These are phyloP conservation scores for Cephalopholis sonnerati DNA, from an alignment of 2,113 vertebrate species.

Conservation along the genomic window DNA sequence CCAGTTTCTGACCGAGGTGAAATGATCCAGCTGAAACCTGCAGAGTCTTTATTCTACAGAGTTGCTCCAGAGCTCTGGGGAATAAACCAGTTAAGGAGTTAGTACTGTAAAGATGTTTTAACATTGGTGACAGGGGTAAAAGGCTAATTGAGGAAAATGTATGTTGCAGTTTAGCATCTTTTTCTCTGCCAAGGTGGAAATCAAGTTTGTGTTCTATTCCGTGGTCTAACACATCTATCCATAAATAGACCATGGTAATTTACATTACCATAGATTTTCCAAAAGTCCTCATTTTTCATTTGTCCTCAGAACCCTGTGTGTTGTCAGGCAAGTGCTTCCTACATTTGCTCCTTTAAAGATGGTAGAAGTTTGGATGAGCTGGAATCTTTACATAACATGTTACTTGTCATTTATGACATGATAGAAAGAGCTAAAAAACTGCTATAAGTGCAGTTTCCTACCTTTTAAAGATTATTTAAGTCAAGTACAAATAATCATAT, in stretches of 20 bases:
- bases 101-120: neutral
- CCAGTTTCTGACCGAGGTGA: neutral
- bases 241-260: neutral
- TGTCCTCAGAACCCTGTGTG: no score
- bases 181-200: neutral
- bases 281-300: no score
- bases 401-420: no score
- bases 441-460: no score
- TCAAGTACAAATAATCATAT: no score
- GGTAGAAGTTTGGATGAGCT: neutral
- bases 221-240: neutral
- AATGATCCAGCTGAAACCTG: conserved; percentile 8
- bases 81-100: neutral
- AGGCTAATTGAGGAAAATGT: neutral
- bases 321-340: no score
- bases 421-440: no score
- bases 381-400: no score
- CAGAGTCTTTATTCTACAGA: neutral
- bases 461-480: no score
- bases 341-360: neutral
- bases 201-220: neutral
- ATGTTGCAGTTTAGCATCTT: neutral
- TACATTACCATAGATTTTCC: neutral
- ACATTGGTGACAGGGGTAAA: neutral
- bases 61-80: neutral